Conservation (phyloP, 2,888 invertebrate genomes). For the Chloroclysta siterata region DNA sequence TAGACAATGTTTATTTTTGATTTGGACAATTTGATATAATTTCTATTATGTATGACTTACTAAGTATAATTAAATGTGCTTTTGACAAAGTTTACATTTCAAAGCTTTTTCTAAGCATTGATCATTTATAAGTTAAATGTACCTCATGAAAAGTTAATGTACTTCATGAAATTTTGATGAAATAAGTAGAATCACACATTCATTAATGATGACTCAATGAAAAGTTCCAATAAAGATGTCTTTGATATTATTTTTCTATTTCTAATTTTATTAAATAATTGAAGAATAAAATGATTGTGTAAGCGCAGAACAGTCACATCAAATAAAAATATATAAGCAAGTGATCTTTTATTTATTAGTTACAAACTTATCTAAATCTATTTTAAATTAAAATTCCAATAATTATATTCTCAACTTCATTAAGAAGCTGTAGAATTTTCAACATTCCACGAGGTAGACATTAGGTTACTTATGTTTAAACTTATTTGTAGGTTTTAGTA, state of each 20-base stretch:
- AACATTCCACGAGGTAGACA: slow-evolving; percentile 34
- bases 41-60: slow-evolving; percentile 48
- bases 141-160: slow-evolving; percentile 33
- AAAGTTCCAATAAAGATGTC: slow-evolving; percentile 78
- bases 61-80: slow-evolving; percentile 53
- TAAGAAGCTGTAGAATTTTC: slow-evolving; percentile 2
- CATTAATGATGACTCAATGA: slow-evolving; percentile 61
- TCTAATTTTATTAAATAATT: slow-evolving; percentile 83
- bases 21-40: slow-evolving; percentile 63
- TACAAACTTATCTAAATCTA: not conserved
- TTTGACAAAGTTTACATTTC: slow-evolving; percentile 51
- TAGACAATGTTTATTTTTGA: slow-evolving; percentile 67
- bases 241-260: slow-evolving; percentile 85
- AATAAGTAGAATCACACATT: slow-evolving; percentile 23
- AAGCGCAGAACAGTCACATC: slow-evolving; percentile 79
- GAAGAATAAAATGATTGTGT: slow-evolving; percentile 78
- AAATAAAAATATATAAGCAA: slow-evolving; percentile 82
- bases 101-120: slow-evolving; percentile 44
- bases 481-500: too few species aligned
- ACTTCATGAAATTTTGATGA: slow-evolving; percentile 33
- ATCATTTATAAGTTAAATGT: slow-evolving; percentile 37
- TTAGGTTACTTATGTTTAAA: too few species aligned
- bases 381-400: too few species aligned
- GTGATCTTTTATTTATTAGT: slow-evolving; percentile 65
- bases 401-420: too few species aligned